Evolutionary conservation across 1,140 invertebrate genomes (phyloP).

Genomic region (Papilio helenus): DNA sequence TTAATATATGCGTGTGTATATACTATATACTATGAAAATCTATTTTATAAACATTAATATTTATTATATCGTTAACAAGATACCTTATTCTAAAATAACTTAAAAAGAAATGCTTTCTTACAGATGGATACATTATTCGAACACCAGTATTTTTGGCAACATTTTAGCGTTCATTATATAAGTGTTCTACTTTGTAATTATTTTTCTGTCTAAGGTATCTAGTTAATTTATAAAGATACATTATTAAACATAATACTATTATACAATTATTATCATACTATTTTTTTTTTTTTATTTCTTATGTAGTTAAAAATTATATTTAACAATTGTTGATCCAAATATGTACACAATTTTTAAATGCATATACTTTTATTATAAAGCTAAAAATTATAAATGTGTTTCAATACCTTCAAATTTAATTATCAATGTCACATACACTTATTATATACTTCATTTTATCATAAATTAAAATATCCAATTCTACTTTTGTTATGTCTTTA

Average conservation of each 20-base stretch:
- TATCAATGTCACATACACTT: too few species aligned
- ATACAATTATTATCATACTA: not conserved
- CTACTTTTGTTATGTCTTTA: too few species aligned
- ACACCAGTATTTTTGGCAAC: not conserved
- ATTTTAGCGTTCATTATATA: not conserved
- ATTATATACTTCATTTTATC: not conserved
- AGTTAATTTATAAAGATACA: not conserved
- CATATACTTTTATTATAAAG: conserved; percentile 21
- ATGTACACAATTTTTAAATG: conserved; percentile 11
- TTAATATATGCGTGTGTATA: conserved; percentile 8
- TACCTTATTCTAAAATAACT: conserved; percentile 9
- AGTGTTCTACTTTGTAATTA: not conserved
- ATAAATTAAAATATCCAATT: not conserved
- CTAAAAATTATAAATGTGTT: conserved; percentile 17
- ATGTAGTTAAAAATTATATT: not conserved
- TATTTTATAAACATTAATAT: conserved; percentile 14
- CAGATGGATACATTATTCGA: not conserved
- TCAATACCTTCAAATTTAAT: not conserved
- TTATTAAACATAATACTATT: not conserved
- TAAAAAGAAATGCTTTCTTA: not conserved
- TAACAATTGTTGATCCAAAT: conserved; percentile 8
- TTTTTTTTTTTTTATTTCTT: not conserved
- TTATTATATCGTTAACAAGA: not conserved
- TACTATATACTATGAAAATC: not conserved
- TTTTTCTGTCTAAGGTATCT: not conserved